phyloP scores from a whole-genome alignment of 2,113 vertebrate species.

The Menura novaehollandiae region DNA sequence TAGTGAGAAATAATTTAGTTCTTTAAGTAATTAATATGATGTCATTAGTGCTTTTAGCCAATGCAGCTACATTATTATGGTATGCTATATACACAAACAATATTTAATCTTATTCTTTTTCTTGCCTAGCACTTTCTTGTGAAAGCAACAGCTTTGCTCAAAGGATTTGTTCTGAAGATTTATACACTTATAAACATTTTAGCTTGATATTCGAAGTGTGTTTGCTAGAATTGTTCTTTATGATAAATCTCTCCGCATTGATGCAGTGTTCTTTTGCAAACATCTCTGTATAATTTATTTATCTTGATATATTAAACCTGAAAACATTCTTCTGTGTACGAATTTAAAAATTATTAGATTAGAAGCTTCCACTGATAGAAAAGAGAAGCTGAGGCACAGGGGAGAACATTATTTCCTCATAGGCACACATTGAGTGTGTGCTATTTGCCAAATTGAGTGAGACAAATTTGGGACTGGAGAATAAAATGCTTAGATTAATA shows the following conservation, averaged over 20 bases:
- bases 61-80: neutral
- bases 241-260: neutral
- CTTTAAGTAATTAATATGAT: neutral
- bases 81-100: neutral
- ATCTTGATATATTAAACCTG: neutral
- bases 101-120: neutral
- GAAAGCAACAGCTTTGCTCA: neutral
- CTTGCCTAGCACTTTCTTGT: neutral
- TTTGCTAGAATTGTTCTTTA: neutral
- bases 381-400: neutral
- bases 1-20: neutral
- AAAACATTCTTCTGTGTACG: neutral
- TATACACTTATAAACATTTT: neutral
- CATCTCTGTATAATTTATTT: neutral
- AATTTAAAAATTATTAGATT: neutral
- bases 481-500: neutral
- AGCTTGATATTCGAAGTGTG: neutral
- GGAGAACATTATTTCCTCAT: neutral
- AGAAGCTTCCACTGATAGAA: neutral
- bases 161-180: neutral
- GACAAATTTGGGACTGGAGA: neutral
- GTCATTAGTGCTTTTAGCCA: slow-evolving; percentile 7
- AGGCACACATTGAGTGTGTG: neutral
- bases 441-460: neutral
- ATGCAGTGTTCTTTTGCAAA: neutral